Base-by-base conservation (phyloP, 2,888 invertebrate genomes). In the Mesoligia furuncula region DNA sequence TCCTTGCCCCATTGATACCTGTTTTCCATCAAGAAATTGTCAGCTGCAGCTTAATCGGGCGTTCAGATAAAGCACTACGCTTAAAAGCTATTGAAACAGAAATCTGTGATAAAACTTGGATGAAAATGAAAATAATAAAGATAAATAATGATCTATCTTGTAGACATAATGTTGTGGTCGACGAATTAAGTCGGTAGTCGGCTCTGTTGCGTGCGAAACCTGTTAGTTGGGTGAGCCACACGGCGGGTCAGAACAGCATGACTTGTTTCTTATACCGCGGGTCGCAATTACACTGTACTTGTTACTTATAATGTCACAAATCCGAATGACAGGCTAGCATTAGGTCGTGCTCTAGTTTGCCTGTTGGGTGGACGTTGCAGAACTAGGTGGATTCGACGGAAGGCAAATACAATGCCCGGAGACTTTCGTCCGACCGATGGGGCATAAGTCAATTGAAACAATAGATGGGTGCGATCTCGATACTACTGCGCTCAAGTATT, bases 361-460 rank as follows among this genome's bases (percentile, higher is more conserved):
- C 84, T 86, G 85, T 88, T 87, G 80, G 79, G 75, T 86, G 66
- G 70, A 61, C 73, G 65, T 78, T 76, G 77, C 77, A 76, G 78
- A 88, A 85, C 79, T 88, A 80, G 78, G 81, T 81, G 79, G 66
- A 88, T 84, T 86, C 80, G 85, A 81, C 90, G 90, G 91, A 91
- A 91, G 90, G 88, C 77, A 84, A 91, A 93, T 77, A 94, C 93
- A 94, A 94, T 94, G 90, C 90, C 90, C 91, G 91, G 90, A 90
- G 91, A 93, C 92, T 93, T 94, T 92, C 85, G 91, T 87, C 88
- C 86, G 88, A 89, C 85, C 90, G 86, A 93, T 91, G 90, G 90
- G 90, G 90, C 91, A 94, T 94, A 93, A 93, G 91, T 94, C 92
- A 93, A 91, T 91, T 90, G 90, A 90, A 95, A 96, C 96, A 96